Base-by-base conservation (phyloP, 2,888 invertebrate genomes). In the Lithophane leautieri region DNA sequence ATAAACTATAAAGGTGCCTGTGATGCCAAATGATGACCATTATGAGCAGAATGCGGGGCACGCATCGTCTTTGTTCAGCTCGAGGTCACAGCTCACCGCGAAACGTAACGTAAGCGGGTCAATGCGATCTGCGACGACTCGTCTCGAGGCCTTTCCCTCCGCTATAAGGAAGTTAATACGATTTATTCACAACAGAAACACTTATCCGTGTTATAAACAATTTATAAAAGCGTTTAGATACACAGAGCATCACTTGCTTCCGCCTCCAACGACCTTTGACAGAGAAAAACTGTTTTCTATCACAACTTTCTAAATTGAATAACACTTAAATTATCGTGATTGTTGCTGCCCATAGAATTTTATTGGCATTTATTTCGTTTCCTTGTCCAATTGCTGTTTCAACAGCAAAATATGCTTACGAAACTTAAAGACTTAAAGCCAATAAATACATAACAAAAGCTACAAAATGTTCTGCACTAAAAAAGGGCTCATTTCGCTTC, bases 71-170 rank as follows among this genome's bases (percentile, higher is more conserved):
- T 90, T 90, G 91, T 90, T 88, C 76, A 81, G 79, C 81, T 44
- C 85, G 89, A 90, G 88, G 90, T 79, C 89, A 67, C 56, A 56
- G 70, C 69, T 76, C 81, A 76, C 85, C 88, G 86, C 87, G 84
- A 86, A 86, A 88, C 84, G 86, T 86, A 86, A 82, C 83, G 86
- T 87, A 93, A 93, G 88, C 89, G 90, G 94, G 94, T 94, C 94
- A 94, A 93, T 94, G 94, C 89, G 90, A 93, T 86, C 90, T 83
- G 81, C 91, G 89, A 88, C 88, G 89, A 89, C 89, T 90, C 88
- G 88, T 87, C 88, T 86, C 92, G 93, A 93, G 94, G 94, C 92
- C 91, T 90, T 93, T 92, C 91, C 93, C 92, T 92, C 86, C 89
- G 87, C 86, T 81, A 89, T 87, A 86, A 92, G 92, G 92, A 92